Base-by-base conservation (phyloP, 2,888 invertebrate species). In the Torymus tubicola region DNA sequence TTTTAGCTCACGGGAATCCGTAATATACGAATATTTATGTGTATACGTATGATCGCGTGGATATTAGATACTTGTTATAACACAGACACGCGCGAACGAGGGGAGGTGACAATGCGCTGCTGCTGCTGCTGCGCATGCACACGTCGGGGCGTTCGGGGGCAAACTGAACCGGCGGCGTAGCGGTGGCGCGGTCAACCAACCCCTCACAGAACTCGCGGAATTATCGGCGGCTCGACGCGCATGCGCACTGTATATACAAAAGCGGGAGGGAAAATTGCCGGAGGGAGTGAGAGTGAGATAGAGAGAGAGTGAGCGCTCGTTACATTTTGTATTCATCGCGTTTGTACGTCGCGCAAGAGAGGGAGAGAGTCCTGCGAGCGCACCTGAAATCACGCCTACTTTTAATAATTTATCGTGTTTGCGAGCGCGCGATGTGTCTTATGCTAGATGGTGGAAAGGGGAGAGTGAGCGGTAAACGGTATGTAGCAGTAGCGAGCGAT, bases 91-190 rank as follows among this genome's bases (percentile, higher is more conserved):
- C 60, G 63, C 57, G 69, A 50, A 50, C 13, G 16, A 10, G 21
- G 65, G 18, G 72, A 80, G 68, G 83, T 80, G 74, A 74, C 84
- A 86, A 84, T 88, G 86, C 88, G 88, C 85, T 85, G 70, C 85
- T 84, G 88, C 88, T 88, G 88, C 87, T 86, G 82, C 85, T 86
- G 82, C 57, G 31, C 31, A 31, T 31, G 31, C 31, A 31, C 31
- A 31, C 31, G 31, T 31, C 31, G 78, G 75, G 72, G 71, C 72
- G 85, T 86, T 87, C 31, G 31, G 88, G 89, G 88, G 87, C 87
- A 85, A 86, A 90, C 90, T 90, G 87, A 88, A 83, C 84, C 80
- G 82, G 72, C 74, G 52, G 61, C 75, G 78, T n/a, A n/a, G 78
- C 42, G 71, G 82, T 82, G 60, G 52, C 83, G 81, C 83, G 83